A percentile compares a stretch with the other conserved stretches of the same genome.
These are phyloP conservation scores for Psilopogon haemacephalus DNA, from an alignment of 2,113 vertebrate species.

Conservation along the genomic window DNA sequence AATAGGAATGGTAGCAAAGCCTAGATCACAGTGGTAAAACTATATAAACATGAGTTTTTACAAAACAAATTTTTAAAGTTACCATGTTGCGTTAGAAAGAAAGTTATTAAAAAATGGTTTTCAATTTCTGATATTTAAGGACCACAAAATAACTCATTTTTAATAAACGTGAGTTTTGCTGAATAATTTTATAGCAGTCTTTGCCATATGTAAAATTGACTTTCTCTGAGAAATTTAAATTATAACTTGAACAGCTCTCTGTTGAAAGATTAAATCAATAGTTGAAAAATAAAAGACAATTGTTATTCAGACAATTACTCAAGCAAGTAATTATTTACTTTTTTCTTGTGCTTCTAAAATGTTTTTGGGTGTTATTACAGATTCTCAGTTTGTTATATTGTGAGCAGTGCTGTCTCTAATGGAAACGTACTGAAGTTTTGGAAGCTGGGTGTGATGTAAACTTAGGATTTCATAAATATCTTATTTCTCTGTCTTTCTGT, in stretches of 20 bases:
- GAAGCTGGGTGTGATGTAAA: not conserved
- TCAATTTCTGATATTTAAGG: not conserved
- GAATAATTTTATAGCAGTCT: not conserved
- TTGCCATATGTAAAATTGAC: not conserved
- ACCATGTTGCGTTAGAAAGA: not conserved
- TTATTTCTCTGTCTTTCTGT: not conserved
- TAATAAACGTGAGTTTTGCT: not conserved
- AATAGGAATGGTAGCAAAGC: not conserved
- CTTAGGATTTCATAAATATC: not conserved
- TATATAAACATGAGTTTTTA: not conserved
- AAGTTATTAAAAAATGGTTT: not conserved
- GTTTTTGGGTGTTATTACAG: not conserved
- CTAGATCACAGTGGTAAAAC: not conserved
- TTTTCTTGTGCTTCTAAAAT: not conserved
- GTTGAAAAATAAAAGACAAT: not conserved
- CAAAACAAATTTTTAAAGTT: not conserved
- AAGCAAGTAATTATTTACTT: not conserved
- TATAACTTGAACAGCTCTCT: not conserved
- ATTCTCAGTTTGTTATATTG: not conserved
- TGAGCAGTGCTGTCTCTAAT: not conserved
- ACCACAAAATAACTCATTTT: not conserved
- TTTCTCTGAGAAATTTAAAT: not conserved
- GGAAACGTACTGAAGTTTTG: not conserved
- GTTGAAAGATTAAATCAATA: not conserved
- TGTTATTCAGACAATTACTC: not conserved